phyloP scores from a whole-genome alignment of 2,113 vertebrate species.

The Brachyistius frenatus region DNA sequence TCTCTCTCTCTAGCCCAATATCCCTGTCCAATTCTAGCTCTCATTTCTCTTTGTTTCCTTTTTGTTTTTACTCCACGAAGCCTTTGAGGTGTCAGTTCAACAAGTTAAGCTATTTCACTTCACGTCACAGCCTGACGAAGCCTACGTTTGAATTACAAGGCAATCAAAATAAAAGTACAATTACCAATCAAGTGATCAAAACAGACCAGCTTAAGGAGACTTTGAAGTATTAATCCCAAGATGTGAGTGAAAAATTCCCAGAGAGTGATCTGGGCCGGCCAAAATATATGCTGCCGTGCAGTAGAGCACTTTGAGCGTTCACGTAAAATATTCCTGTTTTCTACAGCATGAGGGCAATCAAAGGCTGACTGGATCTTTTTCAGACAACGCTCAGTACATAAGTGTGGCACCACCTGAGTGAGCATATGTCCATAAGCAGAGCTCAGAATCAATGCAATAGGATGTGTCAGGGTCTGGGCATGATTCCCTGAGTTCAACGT shows the following conservation, averaged over 20 bases:
- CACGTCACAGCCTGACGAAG: conserved; percentile 54
- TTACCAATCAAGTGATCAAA: conserved; percentile 74
- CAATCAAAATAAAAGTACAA: conserved; percentile 74
- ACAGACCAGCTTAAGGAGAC: conserved; percentile 58
- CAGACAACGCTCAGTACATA: neutral
- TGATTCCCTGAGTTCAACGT: conserved; percentile 41
- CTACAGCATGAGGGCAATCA: conserved; percentile 24
- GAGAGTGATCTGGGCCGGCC: conserved; percentile 37
- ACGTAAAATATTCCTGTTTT: conserved; percentile 40
- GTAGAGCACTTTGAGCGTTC: conserved; percentile 36
- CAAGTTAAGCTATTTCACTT: conserved; percentile 74
- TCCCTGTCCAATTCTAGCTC: conserved; percentile 45
- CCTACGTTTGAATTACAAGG: conserved; percentile 54
- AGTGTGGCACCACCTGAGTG: neutral
- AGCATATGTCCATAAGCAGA: conserved; percentile 19
- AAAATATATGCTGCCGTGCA: conserved; percentile 30
- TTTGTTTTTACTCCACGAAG: conserved; percentile 60
- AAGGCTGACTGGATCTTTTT: conserved; percentile 7
- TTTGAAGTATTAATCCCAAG: conserved; percentile 74
- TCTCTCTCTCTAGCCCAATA: neutral
- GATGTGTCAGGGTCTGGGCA: conserved; percentile 32
- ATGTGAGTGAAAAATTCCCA: conserved; percentile 64
- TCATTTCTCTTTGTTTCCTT: conserved; percentile 41
- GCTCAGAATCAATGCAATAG: conserved; percentile 20
- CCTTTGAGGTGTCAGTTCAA: conserved; percentile 77